Evolutionary conservation across 2,113 vertebrate species (phyloP).

Genomic region (Rhadina sibilatrix): DNA sequence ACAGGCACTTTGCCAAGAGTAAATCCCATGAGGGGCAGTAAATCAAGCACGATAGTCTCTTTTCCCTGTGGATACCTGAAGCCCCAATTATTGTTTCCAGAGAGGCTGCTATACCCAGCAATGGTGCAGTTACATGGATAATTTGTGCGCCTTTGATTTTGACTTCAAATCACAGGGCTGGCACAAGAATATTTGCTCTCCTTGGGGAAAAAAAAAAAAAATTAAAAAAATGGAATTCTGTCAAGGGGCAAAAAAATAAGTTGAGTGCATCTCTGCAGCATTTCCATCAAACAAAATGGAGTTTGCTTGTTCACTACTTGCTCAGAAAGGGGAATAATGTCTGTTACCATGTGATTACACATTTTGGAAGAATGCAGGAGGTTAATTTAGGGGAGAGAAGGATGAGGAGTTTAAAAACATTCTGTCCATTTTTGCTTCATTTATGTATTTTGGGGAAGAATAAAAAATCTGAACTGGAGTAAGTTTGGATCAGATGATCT

Average conservation of each 20-base stretch:
- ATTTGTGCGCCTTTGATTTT: neutral
- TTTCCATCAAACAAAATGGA: neutral
- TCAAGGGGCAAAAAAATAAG: neutral
- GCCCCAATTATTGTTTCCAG: neutral
- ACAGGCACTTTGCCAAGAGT: neutral
- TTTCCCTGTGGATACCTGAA: conserved; percentile 15
- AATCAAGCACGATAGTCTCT: neutral
- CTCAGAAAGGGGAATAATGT: neutral
- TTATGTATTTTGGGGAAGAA: neutral
- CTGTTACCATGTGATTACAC: neutral
- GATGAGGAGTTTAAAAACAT: neutral
- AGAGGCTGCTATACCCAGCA: neutral
- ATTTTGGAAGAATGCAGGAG: neutral
- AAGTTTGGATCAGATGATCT: neutral
- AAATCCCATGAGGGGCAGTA: conserved; percentile 22
- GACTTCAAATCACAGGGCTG: neutral
- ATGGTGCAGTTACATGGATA: neutral
- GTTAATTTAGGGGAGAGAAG: neutral
- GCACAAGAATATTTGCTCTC: neutral
- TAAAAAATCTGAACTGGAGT: neutral
- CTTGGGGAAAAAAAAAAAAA: neutral
- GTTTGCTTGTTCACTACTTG: neutral
- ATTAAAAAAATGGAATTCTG: neutral
- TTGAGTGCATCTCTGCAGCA: neutral
- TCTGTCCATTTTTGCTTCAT: neutral